Percentiles rank a stretch among this genome's conserved stretches.
Evolutionary conservation across 2,797 vertebrate species (phyloP).

Genomic region (Atherinosoma microstoma): DNA sequence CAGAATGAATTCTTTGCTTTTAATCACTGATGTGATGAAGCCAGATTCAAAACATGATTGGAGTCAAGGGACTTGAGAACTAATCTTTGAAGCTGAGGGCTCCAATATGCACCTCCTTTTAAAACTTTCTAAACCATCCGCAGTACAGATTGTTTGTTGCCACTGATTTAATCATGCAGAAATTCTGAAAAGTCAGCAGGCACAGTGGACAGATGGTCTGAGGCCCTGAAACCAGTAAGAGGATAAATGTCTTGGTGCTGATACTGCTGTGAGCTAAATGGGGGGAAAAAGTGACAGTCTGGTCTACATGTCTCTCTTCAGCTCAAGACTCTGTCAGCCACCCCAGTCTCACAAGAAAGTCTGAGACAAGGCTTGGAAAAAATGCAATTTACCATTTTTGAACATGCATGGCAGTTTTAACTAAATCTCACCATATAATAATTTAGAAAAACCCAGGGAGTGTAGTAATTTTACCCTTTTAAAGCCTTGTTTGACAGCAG

Average conservation of each 20-base stretch:
- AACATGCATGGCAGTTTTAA: not conserved
- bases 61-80: conserved; percentile 28
- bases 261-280: conserved; percentile 22
- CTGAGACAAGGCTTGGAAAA: not conserved
- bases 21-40: conserved; percentile 26
- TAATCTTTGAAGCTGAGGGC: conserved; percentile 33
- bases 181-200: conserved; percentile 20
- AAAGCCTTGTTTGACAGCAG: conserved; percentile 3
- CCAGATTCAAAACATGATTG: conserved; percentile 38
- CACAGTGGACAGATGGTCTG: conserved; percentile 26
- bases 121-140: conserved; percentile 13
- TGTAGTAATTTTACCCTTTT: not conserved
- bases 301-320: conserved; percentile 44
- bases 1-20: conserved; percentile 6
- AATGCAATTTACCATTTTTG: not conserved
- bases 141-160: not conserved
- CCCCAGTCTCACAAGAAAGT: no score
- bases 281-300: conserved; percentile 34
- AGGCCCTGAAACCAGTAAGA: conserved; percentile 19
- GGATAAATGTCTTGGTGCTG: not conserved
- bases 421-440: not conserved
- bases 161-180: conserved; percentile 4
- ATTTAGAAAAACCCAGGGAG: not conserved
- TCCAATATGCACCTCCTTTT: conserved; percentile 8
- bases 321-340: conserved; percentile 35